Percentiles rank a stretch among this genome's conserved stretches.
Evolutionary conservation across 2,113 vertebrate species (phyloP).

Genomic region (Acrocephalus kingi): DNA sequence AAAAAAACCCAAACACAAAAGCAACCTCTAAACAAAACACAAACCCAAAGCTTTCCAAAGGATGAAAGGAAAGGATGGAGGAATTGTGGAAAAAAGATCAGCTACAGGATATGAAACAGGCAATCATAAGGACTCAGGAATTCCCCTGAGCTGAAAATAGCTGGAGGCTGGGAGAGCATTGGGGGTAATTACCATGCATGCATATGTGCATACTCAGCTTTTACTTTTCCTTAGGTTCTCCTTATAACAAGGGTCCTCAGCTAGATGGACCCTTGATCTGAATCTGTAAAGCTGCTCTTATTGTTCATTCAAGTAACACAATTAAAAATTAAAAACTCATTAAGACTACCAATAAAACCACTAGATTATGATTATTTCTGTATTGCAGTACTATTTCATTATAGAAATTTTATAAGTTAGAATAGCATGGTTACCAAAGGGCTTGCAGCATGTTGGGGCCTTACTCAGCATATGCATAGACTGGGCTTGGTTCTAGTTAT

Average conservation of each 20-base stretch:
- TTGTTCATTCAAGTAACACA: not conserved
- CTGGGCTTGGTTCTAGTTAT: not conserved
- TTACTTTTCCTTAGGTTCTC: not conserved
- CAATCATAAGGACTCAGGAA: not conserved
- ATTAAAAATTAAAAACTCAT: not conserved
- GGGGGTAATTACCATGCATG: not conserved
- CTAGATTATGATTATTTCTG: not conserved
- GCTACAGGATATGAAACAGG: not conserved
- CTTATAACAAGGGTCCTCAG: not conserved
- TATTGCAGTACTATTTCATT: not conserved
- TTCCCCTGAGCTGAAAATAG: not conserved
- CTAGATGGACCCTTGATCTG: not conserved
- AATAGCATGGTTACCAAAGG: not conserved
- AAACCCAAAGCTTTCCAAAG: not conserved
- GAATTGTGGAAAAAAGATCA: not conserved
- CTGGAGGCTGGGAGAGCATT: not conserved
- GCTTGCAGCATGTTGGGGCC: not conserved
- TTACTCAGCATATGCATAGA: not conserved
- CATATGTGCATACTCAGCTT: not conserved
- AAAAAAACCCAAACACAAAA: not conserved
- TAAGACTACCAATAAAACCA: not conserved
- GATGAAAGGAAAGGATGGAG: not conserved
- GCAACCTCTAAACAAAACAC: not conserved
- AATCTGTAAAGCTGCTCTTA: not conserved
- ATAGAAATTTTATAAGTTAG: not conserved